Conservation (phyloP, 2,113 vertebrate species). For the Corydoras maculifer region DNA sequence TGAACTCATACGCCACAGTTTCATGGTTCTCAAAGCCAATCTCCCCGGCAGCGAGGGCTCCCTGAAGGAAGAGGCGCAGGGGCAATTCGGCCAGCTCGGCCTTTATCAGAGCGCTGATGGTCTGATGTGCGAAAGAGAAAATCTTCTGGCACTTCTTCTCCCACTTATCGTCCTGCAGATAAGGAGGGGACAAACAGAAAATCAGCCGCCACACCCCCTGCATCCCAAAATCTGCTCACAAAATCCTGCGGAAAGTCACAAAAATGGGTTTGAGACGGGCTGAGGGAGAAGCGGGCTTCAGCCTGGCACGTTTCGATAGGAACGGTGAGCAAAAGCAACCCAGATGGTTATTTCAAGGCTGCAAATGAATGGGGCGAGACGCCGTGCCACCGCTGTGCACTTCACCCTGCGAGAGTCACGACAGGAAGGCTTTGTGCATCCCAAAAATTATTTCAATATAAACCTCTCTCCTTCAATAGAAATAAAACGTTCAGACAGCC, state of each 20-base stretch:
- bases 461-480: too few relatives aligned
- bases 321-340: background rate
- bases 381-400: too few relatives aligned
- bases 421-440: too few relatives aligned
- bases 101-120: conserved; percentile 95
- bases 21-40: conserved; percentile 98
- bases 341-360: background rate
- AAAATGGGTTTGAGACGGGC: background rate
- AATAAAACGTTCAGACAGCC: too few relatives aligned
- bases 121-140: conserved; percentile 96
- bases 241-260: too few relatives aligned
- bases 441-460: too few relatives aligned
- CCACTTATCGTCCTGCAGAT: conserved; percentile 91
- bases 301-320: background rate
- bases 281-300: background rate
- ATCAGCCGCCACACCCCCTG: background rate
- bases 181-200: background rate
- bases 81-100: conserved; percentile 93
- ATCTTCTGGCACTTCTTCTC: conserved; percentile 99
- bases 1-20: conserved; percentile 97
- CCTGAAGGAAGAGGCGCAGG: conserved; percentile 92
- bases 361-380: background rate
- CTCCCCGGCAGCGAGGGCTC: conserved; percentile 90
- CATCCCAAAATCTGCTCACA: too few relatives aligned
- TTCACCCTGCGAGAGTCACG: too few relatives aligned